Evolutionary conservation across 1,140 invertebrate genomes (phyloP).

Genomic region (Platyscapa corneri): DNA sequence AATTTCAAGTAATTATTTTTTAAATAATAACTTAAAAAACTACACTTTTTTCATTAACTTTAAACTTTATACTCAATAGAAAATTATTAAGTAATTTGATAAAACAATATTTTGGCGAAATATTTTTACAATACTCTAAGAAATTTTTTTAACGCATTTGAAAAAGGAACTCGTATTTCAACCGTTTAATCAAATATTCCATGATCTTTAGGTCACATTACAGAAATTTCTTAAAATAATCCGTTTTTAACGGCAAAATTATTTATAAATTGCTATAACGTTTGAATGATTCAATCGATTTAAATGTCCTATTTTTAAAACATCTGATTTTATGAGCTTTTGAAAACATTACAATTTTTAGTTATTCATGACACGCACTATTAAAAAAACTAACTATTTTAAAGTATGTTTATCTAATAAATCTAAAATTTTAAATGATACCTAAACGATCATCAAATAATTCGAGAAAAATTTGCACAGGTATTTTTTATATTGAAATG

Average conservation of each 20-base stretch:
- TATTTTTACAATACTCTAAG: too few relatives aligned
- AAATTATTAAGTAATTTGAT: background rate
- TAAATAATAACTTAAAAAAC: background rate
- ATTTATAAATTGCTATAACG: constrained; percentile 23
- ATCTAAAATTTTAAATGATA: too few relatives aligned
- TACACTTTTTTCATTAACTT: background rate
- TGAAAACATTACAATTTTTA: background rate
- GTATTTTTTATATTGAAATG: background rate
- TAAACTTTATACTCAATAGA: background rate
- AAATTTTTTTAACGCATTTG: too few relatives aligned
- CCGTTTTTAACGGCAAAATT: constrained; percentile 26
- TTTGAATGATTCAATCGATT: constrained; percentile 38
- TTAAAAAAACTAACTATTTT: background rate
- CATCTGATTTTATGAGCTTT: background rate
- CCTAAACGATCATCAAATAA: too few relatives aligned
- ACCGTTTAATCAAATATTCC: too few relatives aligned
- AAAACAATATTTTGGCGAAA: too few relatives aligned
- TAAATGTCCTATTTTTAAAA: background rate
- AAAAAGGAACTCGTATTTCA: too few relatives aligned
- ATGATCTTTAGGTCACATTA: constrained; percentile 15
- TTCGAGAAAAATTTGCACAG: too few relatives aligned
- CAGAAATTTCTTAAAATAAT: constrained; percentile 22
- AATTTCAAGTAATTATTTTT: too few relatives aligned
- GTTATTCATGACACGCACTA: background rate
- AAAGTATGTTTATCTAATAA: background rate